Percentiles rank a stretch among this genome's conserved stretches.
Conservation (phyloP, 2,888 invertebrate species). For the Gastrophysa polygoni region DNA sequence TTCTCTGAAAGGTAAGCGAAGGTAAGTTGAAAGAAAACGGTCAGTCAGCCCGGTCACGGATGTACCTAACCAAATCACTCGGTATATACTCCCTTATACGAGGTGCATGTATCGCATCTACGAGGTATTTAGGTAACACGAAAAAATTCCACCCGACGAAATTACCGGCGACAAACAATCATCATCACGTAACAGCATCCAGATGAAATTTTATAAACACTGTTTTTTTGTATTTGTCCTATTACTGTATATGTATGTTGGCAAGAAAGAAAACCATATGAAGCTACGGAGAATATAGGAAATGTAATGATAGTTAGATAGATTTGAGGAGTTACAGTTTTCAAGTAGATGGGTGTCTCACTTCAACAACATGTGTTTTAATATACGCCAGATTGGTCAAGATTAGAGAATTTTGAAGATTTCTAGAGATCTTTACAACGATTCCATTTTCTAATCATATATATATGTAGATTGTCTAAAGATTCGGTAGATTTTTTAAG, state of each 20-base stretch:
- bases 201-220: neutral
- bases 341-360: too few relatives aligned
- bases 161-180: neutral
- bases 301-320: too few relatives aligned
- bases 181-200: neutral
- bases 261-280: neutral
- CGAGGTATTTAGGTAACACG: neutral
- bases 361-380: too few relatives aligned
- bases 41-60: constrained; percentile 31
- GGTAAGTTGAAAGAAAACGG: constrained; percentile 39
- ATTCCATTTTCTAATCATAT: too few relatives aligned
- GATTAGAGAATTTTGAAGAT: too few relatives aligned
- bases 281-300: neutral
- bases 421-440: too few relatives aligned
- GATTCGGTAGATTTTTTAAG: too few relatives aligned
- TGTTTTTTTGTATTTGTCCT: neutral
- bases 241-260: neutral
- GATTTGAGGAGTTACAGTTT: too few relatives aligned
- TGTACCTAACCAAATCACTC: neutral
- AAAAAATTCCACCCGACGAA: neutral
- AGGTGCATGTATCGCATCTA: too few relatives aligned
- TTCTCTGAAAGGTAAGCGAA: constrained; percentile 40
- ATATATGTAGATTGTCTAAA: too few relatives aligned
- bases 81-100: too few relatives aligned
- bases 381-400: too few relatives aligned